phyloP scores from a whole-genome alignment of 2,113 vertebrate species.

The Genyomyrus donnyi region DNA sequence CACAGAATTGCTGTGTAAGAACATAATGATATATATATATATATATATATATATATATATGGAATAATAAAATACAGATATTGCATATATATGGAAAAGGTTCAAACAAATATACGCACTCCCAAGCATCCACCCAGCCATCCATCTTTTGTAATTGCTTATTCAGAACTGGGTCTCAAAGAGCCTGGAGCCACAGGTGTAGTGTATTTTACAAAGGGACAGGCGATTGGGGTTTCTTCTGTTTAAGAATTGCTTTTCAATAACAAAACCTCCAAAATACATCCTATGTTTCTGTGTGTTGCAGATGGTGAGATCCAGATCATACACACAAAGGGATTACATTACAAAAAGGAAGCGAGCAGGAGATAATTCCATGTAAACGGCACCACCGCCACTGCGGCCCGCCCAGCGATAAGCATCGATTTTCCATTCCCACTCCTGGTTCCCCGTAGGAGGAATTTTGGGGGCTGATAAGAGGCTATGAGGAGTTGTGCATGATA shows the following conservation, averaged over 20 bases:
- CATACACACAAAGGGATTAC: constrained; percentile 15
- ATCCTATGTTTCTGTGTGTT: neutral
- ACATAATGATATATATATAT: neutral
- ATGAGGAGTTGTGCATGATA: constrained; percentile 22
- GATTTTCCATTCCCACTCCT: neutral
- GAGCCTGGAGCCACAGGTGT: neutral
- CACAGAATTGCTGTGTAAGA: neutral
- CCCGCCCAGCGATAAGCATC: constrained; percentile 30
- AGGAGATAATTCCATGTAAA: neutral
- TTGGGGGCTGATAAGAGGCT: constrained; percentile 25
- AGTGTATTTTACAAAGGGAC: neutral
- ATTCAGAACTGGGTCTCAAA: neutral
- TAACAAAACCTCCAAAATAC: neutral
- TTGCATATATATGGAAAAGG: neutral
- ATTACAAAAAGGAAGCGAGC: constrained; percentile 13
- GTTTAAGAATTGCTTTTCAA: neutral
- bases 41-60: neutral
- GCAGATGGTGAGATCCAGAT: neutral
- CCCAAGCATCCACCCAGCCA: neutral
- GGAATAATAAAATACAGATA: neutral
- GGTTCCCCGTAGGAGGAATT: constrained; percentile 7
- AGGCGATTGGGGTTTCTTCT: neutral
- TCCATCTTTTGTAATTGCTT: neutral
- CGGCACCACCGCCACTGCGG: neutral
- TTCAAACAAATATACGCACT: neutral